Conservation (phyloP, 2,888 invertebrate species). For the Dicyrtoma fusca region DNA sequence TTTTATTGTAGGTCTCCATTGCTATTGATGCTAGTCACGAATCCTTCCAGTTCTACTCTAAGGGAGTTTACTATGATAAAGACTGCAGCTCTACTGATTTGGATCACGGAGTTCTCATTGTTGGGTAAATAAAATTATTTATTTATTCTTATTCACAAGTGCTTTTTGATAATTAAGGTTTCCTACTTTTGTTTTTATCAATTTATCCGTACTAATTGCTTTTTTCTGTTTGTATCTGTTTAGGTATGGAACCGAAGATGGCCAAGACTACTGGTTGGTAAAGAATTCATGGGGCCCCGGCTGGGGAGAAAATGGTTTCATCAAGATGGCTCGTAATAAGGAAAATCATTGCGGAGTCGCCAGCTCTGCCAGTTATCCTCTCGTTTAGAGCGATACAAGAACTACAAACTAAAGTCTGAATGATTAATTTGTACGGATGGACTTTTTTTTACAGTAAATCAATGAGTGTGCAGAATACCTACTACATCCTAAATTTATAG, state of each 20-base stretch:
- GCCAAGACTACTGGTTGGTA: conserved; percentile 62
- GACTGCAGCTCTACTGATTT: conserved; percentile 67
- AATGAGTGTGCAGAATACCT: no score
- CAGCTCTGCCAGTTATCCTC: conserved; percentile 60
- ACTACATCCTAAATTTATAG: no score
- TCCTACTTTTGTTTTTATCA: no score
- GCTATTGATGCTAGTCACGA: conserved; percentile 75
- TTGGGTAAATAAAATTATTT: conserved; percentile 56
- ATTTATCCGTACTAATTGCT: no score
- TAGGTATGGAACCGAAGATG: conserved; percentile 61
- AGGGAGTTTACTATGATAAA: conserved; percentile 75
- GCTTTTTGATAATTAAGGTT: no score
- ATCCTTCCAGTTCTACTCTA: conserved; percentile 79
- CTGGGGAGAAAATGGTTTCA: conserved; percentile 62
- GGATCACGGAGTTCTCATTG: conserved; percentile 63
- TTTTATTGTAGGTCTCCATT: conserved; percentile 59
- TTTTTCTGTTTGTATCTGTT: no score
- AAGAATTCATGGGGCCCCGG: conserved; percentile 61
- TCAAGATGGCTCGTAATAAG: conserved; percentile 61
- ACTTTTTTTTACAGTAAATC: no score
- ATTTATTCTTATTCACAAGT: no score
- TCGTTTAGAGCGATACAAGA: conserved; percentile 55
- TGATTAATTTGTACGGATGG: not conserved
- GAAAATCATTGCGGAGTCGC: conserved; percentile 62
- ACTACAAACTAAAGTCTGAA: not conserved